A percentile compares a stretch with the other conserved stretches of the same genome.
Conservation (phyloP, 2,797 vertebrate genomes). For the Lerista edwardsae region DNA sequence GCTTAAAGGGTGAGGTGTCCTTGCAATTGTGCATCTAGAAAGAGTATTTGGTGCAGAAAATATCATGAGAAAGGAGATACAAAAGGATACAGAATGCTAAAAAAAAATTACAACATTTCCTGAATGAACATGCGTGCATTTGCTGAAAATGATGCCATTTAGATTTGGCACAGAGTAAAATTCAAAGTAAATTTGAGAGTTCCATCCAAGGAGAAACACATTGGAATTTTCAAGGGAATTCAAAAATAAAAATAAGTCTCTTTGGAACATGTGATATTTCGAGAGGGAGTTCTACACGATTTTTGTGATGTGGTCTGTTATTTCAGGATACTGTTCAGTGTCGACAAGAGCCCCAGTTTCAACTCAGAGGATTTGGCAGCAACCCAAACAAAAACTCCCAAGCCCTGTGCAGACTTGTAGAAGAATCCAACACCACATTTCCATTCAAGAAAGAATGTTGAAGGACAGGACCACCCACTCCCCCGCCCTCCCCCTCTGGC, state of each 20-base stretch:
- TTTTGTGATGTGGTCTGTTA: background rate
- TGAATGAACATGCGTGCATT: background rate
- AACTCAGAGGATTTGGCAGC: background rate
- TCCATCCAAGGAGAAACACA: too few species aligned
- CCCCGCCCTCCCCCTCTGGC: background rate
- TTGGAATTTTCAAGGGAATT: too few species aligned
- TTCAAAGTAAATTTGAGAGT: too few species aligned
- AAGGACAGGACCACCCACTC: background rate
- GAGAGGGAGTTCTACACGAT: too few species aligned
- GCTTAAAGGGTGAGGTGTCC: background rate
- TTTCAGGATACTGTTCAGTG: background rate
- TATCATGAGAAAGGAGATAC: too few species aligned
- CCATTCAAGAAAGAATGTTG: background rate
- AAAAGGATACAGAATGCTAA: background rate
- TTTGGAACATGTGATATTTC: too few species aligned
- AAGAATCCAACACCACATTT: background rate
- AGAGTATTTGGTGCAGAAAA: background rate
- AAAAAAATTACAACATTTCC: background rate
- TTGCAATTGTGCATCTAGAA: background rate
- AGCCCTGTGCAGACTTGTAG: background rate
- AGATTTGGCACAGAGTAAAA: too few species aligned
- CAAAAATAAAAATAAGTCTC: too few species aligned
- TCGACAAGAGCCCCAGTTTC: background rate
- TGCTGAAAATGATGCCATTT: too few species aligned
- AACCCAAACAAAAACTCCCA: background rate